Evolutionary conservation across 2,113 vertebrate species (phyloP).

Genomic region (Rousettus leschenaultii): DNA sequence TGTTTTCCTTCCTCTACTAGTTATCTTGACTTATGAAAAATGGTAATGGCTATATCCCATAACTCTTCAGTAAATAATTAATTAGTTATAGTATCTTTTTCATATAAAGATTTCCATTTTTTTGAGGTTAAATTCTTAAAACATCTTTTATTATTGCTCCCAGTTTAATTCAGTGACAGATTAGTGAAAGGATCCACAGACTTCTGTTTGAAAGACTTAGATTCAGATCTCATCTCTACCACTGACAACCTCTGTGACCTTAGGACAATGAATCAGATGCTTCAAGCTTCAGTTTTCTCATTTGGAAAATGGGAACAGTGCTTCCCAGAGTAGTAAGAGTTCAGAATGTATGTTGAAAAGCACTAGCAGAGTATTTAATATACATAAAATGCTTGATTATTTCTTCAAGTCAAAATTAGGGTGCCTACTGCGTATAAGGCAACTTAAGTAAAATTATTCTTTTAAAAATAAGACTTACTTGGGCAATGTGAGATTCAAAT

Average conservation of each 20-base stretch:
- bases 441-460: not conserved
- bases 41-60: not conserved
- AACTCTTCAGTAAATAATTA: not conserved
- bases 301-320: not conserved
- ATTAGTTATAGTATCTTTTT: not conserved
- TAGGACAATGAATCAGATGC: not conserved
- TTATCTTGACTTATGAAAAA: conserved; percentile 38
- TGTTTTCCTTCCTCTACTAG: conserved; percentile 26
- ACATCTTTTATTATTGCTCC: not conserved
- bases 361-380: not conserved
- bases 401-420: conserved; percentile 18
- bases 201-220: not conserved
- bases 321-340: not conserved
- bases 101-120: not conserved
- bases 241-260: not conserved
- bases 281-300: not conserved
- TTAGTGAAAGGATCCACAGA: not conserved
- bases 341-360: not conserved
- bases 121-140: not conserved
- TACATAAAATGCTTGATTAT: not conserved
- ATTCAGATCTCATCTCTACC: not conserved
- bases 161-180: not conserved
- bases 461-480: not conserved
- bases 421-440: not conserved
- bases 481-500: not conserved